Base-by-base conservation (phyloP, 1,140 invertebrate genomes). In the Pinna nobilis region DNA sequence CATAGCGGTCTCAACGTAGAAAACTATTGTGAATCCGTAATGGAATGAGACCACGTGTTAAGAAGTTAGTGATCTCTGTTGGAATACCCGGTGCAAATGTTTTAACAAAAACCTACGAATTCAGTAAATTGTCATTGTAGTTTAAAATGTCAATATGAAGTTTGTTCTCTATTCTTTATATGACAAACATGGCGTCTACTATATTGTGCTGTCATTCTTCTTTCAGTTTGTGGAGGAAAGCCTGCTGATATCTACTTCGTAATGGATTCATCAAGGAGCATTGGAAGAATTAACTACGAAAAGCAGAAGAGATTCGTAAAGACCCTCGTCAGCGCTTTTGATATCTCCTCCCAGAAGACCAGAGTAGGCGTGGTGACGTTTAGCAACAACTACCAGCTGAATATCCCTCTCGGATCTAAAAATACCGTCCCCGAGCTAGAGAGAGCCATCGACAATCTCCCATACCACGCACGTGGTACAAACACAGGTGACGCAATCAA, bases 181-280 rank as follows among this genome's bases (percentile, higher is more conserved):
- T n/a, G n/a, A n/a, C n/a, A n/a, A n/a, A n/a, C n/a, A n/a, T n/a
- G n/a, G n/a, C n/a, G n/a, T n/a, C n/a, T n/a, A n/a, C n/a, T n/a
- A n/a, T n/a, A n/a, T n/a, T n/a, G n/a, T n/a, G n/a, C n/a, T n/a
- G n/a, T n/a, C n/a, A n/a, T n/a, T 63, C 5, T 44, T 41, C 28
- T 70, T 77, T 41, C 57, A 77, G 82, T 35, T 11, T 84, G 82
- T 67, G 75, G 70, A 9, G 77, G 77, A 37, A 81, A 81, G 33
- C 74, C 79, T n/a, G 77, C 79, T 15, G 74, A 90, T 86, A 55
- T 84, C 20, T 73, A 83, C 49, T 78, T 85, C 57, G 49, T 85
- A 3, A 71, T 85, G 35, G 82, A 84, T 44, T 77, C 82, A 0
- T 85, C 84, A 0, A 67, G 70, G 5, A 82, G 78, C 41, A 83